Base-by-base conservation (phyloP, 2,888 invertebrate species). In the Hedychridium roseum region DNA sequence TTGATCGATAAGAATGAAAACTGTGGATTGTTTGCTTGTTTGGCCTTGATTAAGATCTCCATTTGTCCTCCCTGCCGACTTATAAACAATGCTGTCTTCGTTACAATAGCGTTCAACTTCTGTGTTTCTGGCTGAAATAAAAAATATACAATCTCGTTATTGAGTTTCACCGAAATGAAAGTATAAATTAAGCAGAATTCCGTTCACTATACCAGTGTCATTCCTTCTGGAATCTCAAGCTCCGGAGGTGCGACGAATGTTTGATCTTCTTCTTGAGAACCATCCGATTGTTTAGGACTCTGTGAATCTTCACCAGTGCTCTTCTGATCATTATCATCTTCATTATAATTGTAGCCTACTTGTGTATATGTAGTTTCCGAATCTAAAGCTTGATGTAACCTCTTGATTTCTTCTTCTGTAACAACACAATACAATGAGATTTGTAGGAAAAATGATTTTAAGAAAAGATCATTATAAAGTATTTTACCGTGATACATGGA, bases 21-120 rank as follows among this genome's bases (percentile, higher is more conserved):
- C 81, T 96, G 93, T 0, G 89, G 85, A 81, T 97, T 98, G 73
- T 90, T 89, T 0, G 91, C 85, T 79, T 99, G 99, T 80, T 98
- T 99, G 2, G 97, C 94, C 80, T 98, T 98, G 61, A 99, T 89
- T 7, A 99, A 84, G 62, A 99, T 97, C 82, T 99, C 99, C 97
- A 99, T 97, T 81, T 99, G 99, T 4, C 89, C 86, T 0, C 98
- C 98, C 74, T 97, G 96, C 37, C 87, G 85, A 63, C 89, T 88
- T 64, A 94, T 92, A 79, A 94, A 94, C 63, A 88, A 82, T 0
- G 94, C 92, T 0, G 94, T 99, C 80, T 95, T 96, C 73, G 97
- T 96, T 68, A 99, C 96, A 54, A 98, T 92, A 9, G 92, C 91
- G 77, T 95, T 92, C 67, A 91, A 87, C 78, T 96, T 97, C 69